phyloP scores from a whole-genome alignment of 2,797 vertebrate species.

The Mus spretus region DNA sequence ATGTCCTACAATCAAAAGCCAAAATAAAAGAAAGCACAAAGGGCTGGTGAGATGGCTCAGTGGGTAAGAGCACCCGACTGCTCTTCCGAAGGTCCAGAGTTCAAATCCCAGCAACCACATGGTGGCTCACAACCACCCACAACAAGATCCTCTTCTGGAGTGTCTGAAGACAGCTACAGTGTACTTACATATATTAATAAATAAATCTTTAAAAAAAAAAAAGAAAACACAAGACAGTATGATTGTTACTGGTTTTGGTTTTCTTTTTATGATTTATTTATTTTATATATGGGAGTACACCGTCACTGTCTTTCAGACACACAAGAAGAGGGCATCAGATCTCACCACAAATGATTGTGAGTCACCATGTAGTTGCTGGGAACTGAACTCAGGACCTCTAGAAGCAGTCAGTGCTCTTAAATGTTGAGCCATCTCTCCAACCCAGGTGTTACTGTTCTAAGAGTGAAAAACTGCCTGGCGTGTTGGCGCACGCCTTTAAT shows the following conservation, averaged over 20 bases:
- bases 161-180: too few relatives aligned
- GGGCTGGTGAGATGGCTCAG: too few relatives aligned
- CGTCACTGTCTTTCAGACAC: neutral
- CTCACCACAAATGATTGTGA: neutral
- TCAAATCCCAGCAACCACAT: too few relatives aligned
- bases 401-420: neutral
- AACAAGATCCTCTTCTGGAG: too few relatives aligned
- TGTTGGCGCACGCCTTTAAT: too few relatives aligned
- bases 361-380: neutral
- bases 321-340: neutral
- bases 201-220: too few relatives aligned
- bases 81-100: too few relatives aligned
- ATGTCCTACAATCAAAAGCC: neutral
- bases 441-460: neutral
- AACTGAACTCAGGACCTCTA: neutral
- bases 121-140: too few relatives aligned
- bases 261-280: neutral
- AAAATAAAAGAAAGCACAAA: constrained; percentile 41
- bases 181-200: too few relatives aligned
- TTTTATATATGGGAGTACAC: neutral
- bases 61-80: too few relatives aligned
- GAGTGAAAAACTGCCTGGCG: neutral
- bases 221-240: neutral
- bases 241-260: neutral
- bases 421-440: neutral